Evolutionary conservation across 53 echinoderm and acorn worm genomes (phyloP).

Genomic region (Paelopatides confundens): DNA sequence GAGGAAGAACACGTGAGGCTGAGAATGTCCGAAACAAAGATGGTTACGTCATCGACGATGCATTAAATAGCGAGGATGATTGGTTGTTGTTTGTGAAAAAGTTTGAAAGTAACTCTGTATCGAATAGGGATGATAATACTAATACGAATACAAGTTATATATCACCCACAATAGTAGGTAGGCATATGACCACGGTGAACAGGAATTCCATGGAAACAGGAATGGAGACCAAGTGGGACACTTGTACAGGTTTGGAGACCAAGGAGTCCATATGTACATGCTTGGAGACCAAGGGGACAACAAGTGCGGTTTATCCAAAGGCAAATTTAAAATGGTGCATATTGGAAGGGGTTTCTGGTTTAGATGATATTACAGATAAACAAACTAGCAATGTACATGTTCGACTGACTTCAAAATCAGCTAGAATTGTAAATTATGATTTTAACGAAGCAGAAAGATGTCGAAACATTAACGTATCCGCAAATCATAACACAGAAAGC

Average conservation of each 20-base stretch:
- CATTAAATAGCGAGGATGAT: neutral
- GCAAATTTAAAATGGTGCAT: neutral
- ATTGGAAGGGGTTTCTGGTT: too few relatives aligned
- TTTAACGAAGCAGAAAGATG: neutral
- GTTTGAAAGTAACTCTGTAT: too few relatives aligned
- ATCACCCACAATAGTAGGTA: neutral
- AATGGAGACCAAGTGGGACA: too few relatives aligned
- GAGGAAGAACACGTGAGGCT: too few relatives aligned
- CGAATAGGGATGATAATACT: neutral
- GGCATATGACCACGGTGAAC: too few relatives aligned
- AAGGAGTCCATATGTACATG: too few relatives aligned
- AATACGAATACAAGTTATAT: neutral
- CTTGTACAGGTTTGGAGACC: too few relatives aligned
- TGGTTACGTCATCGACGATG: neutral
- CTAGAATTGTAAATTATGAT: conserved; percentile 15
- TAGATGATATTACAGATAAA: too few relatives aligned
- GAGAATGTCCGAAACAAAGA: neutral
- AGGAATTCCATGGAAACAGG: too few relatives aligned
- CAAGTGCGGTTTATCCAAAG: neutral
- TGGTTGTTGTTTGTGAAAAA: neutral
- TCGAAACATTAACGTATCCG: neutral
- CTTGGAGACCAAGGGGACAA: too few relatives aligned
- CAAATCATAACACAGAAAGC: neutral
- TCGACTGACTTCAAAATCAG: neutral
- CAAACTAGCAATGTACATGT: too few relatives aligned